Evolutionary conservation across 2,888 invertebrate genomes (phyloP).

Genomic region (Spialia ferax): DNA sequence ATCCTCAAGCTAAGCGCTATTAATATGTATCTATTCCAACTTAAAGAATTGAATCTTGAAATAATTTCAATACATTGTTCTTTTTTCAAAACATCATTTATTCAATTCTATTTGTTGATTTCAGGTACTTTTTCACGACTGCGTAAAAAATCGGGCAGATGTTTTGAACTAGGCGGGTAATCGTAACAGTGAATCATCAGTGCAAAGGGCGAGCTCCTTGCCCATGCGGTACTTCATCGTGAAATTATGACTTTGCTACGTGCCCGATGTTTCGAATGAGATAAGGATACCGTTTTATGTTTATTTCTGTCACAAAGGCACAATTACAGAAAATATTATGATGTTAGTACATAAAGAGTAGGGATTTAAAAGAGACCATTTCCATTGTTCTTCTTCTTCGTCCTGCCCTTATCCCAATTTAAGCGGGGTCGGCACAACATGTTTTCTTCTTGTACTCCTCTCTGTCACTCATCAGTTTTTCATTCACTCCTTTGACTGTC

Average conservation of each 20-base stretch:
- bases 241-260: constrained; percentile 81
- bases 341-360: constrained; percentile 32
- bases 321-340: constrained; percentile 62
- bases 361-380: too few relatives aligned
- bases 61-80: background rate
- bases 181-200: constrained; percentile 76
- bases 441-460: too few relatives aligned
- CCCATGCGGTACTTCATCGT: constrained; percentile 77
- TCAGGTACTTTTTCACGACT: constrained; percentile 16
- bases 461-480: too few relatives aligned
- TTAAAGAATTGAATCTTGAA: background rate
- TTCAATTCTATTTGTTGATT: background rate
- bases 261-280: constrained; percentile 79
- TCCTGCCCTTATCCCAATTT: too few relatives aligned
- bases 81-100: background rate
- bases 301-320: constrained; percentile 68
- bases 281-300: constrained; percentile 77
- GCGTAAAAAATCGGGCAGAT: constrained; percentile 29
- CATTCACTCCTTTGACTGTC: too few relatives aligned
- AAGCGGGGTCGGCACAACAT: too few relatives aligned
- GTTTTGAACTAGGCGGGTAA: constrained; percentile 57
- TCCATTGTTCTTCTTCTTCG: too few relatives aligned
- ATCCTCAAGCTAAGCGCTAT: background rate
- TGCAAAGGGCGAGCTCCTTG: constrained; percentile 69
- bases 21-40: background rate